Conservation (phyloP, 2,888 invertebrate genomes). For the Papilio protenor region DNA sequence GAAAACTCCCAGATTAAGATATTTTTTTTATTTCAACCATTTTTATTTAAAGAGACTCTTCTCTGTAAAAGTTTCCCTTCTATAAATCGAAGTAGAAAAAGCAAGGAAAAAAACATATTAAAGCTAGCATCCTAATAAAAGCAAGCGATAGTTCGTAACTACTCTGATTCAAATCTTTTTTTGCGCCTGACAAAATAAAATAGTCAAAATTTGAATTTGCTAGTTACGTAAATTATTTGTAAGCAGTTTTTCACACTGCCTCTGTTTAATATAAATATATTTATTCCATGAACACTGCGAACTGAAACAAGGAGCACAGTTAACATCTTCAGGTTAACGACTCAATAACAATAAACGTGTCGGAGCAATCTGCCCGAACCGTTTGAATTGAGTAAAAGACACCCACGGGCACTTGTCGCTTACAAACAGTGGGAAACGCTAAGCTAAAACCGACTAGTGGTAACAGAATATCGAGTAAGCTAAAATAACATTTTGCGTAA, state of each 20-base stretch:
- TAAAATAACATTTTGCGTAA: not conserved
- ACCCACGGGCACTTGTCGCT: conserved; percentile 27
- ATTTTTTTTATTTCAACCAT: conserved; percentile 12
- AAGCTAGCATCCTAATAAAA: no score
- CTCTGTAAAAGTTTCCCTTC: not conserved
- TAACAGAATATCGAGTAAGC: conserved; percentile 7
- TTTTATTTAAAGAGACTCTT: not conserved
- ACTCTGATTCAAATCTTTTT: not conserved
- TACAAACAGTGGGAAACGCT: conserved; percentile 5
- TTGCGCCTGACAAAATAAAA: conserved; percentile 4
- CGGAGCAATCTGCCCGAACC: conserved; percentile 16
- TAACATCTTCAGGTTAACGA: conserved; percentile 31
- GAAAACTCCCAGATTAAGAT: conserved; percentile 16
- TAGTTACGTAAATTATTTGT: not conserved
- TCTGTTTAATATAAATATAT: not conserved
- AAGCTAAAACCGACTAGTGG: not conserved
- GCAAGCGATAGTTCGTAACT: no score
- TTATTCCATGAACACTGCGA: not conserved
- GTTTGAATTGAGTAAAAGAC: conserved; percentile 10
- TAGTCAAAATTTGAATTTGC: not conserved
- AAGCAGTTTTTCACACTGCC: not conserved
- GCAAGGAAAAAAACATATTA: not conserved
- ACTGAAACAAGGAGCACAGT: conserved; percentile 16
- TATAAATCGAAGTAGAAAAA: not conserved
- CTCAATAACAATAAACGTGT: conserved; percentile 28